Base-by-base conservation (phyloP, 2,797 vertebrate genomes). In the Oryzias dopingdopingensis region DNA sequence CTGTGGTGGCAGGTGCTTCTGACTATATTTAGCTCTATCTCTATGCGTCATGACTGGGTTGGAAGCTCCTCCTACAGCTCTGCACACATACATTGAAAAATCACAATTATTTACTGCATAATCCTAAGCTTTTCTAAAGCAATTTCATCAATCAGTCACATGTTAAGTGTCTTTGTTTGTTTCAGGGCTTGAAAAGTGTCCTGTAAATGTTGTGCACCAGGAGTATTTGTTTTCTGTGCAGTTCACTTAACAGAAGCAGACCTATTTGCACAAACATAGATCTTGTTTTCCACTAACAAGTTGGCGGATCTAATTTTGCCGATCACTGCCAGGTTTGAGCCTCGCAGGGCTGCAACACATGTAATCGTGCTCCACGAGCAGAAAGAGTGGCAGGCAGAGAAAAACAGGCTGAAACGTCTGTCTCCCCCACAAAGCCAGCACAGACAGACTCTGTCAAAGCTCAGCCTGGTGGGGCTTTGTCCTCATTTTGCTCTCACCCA, bases 21-120 rank as follows among this genome's bases (percentile, higher is more conserved):
- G 26, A 60, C 85, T 92, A 92, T 89, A 90, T 92, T 90, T 91
- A 92, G 86, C 82, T 50, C 58, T 70, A 84, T 90, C 88, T 89
- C 86, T 82, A 87, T 86, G 89, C 79, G 52, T 92, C 88, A 87
- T 66, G 60, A 80, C 78, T 70, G 83, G 76, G 83, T 84, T 88
- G 89, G 86, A 87, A 88, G 83, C 90, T 77, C 71, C 70, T 62
- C 78, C 66, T 64, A 81, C 53, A 78, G 67, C 59, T 20, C 53
- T 29, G 24, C 62, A 81, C 75, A 85, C 46, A 17, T 76, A 56
- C 71, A 55, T 75, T 70, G 4, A 42, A 74, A 79, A 68, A 79
- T 83, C 62, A 51, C 42, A 8, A 68, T 55, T 53, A 70, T 80
- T 65, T 78, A 46, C 46, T 55, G 62, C 66, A 58, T 57, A 40